These are phyloP conservation scores for Meloidogyne floridensis DNA, from an alignment of 1,140 invertebrate genomes.

Conservation along the genomic window DNA sequence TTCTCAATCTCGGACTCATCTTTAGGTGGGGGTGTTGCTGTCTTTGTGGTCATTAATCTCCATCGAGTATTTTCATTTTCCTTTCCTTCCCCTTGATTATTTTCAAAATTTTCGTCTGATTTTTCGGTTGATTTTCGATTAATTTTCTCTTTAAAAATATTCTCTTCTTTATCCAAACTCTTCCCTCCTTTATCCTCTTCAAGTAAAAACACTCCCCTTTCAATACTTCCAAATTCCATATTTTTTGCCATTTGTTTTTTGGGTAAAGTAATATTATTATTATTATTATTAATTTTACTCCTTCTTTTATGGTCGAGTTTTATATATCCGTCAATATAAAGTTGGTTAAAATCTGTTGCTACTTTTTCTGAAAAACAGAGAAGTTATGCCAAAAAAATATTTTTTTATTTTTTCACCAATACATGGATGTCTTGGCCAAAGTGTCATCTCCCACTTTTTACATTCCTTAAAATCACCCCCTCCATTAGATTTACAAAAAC, in stretches of 20 bases:
- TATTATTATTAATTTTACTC: neutral
- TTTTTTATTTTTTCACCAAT: slow-evolving; percentile 42
- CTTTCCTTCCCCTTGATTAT: neutral
- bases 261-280: neutral
- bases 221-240: neutral
- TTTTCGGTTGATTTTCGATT: neutral
- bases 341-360: neutral
- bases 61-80: neutral
- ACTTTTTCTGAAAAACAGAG: neutral
- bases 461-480: slow-evolving; percentile 34
- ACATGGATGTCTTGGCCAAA: slow-evolving; percentile 51
- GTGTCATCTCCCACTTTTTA: slow-evolving; percentile 14
- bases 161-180: slow-evolving; percentile 24
- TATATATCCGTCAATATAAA: neutral
- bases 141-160: slow-evolving; percentile 11
- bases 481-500: slow-evolving; percentile 52
- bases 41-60: neutral
- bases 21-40: neutral
- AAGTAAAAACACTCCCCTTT: slow-evolving; percentile 20
- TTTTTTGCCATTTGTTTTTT: neutral
- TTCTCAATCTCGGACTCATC: neutral
- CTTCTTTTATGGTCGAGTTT: neutral
- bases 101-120: neutral
- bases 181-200: slow-evolving; percentile 13
- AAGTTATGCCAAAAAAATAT: neutral